phyloP scores from a whole-genome alignment of 1,140 invertebrate genomes.

The Sesamia nonagrioides region DNA sequence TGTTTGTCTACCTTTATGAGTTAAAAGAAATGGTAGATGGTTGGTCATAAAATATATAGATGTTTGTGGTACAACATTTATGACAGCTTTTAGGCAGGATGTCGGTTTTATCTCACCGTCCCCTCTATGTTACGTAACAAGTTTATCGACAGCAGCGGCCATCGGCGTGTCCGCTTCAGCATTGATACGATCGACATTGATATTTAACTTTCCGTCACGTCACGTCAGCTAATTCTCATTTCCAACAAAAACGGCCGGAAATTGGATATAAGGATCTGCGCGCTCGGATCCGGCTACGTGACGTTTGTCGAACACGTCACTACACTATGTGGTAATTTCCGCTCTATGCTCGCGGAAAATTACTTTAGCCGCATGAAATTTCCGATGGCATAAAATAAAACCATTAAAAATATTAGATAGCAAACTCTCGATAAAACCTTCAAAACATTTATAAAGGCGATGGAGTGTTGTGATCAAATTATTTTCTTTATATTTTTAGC shows the following conservation, averaged over 20 bases:
- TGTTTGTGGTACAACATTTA: constrained; percentile 42
- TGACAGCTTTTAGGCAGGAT: constrained; percentile 24
- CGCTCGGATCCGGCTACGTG: constrained; percentile 85
- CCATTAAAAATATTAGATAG: constrained; percentile 65
- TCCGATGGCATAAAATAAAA: constrained; percentile 78
- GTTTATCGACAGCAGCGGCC: constrained; percentile 24
- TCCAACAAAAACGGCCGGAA: constrained; percentile 86
- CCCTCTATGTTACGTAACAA: constrained; percentile 26
- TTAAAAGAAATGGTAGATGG: constrained; percentile 34
- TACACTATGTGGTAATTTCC: constrained; percentile 87
- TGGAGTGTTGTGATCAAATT: constrained; percentile 22
- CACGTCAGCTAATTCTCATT: constrained; percentile 86
- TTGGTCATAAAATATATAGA: constrained; percentile 42
- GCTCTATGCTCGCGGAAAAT: constrained; percentile 84
- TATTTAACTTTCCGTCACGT: constrained; percentile 81
- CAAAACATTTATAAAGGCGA: constrained; percentile 16
- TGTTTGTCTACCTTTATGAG: constrained; percentile 40
- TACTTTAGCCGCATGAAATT: constrained; percentile 86
- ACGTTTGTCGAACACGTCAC: constrained; percentile 87
- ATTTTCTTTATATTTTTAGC: background rate
- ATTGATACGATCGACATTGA: constrained; percentile 68
- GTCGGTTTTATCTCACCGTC: constrained; percentile 19
- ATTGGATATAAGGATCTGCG: constrained; percentile 87
- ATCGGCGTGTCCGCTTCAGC: constrained; percentile 41
- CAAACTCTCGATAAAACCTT: constrained; percentile 37